These are phyloP conservation scores for Etia nguti DNA, from an alignment of 2,113 vertebrate genomes.

Conservation along the genomic window DNA sequence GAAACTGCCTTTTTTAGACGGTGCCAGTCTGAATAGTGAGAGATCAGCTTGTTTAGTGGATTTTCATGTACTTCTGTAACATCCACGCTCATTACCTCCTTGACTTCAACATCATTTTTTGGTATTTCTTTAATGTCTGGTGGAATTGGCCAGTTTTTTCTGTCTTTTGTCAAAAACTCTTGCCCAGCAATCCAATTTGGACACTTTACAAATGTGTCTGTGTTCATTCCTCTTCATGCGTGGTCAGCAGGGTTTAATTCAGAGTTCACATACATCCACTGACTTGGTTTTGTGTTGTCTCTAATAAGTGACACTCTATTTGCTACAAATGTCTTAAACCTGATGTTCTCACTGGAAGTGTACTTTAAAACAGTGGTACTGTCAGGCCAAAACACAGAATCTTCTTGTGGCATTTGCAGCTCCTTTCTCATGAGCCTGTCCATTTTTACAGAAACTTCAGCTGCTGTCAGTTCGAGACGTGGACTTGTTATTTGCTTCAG, in stretches of 20 bases:
- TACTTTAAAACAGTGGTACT: not conserved
- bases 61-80: not conserved
- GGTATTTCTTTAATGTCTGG: not conserved
- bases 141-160: not conserved
- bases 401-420: not conserved
- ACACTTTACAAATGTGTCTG: accelerated
- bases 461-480: too few species aligned
- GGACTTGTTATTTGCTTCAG: too few species aligned
- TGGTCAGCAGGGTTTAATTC: not conserved
- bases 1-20: accelerated
- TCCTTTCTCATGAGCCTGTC: not conserved
- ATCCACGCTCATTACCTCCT: not conserved
- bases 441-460: too few species aligned
- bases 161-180: not conserved
- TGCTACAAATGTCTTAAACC: not conserved
- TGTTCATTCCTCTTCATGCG: accelerated
- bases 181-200: accelerated
- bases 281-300: not conserved
- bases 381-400: not conserved
- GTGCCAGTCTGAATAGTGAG: not conserved
- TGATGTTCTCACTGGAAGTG: not conserved
- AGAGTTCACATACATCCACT: not conserved
- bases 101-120: not conserved
- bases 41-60: not conserved
- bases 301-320: not conserved